Percentiles rank a stretch among this genome's conserved stretches.
Conservation (phyloP, 2,797 vertebrate genomes). For the Taenioides sp. region DNA sequence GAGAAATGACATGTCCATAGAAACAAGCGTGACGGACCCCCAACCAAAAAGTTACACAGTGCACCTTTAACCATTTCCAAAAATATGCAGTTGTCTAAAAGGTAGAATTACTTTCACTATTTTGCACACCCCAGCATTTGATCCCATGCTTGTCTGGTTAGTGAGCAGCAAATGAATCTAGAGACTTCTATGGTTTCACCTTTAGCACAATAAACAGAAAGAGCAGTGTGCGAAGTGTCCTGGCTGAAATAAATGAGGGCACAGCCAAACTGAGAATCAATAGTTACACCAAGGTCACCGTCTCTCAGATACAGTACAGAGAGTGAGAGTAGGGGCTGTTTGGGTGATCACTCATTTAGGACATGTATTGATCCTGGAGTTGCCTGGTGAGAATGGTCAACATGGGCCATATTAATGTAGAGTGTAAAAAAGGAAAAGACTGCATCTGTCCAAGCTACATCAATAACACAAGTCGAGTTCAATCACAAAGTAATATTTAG, state of each 20-base stretch:
- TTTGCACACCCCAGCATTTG: background rate
- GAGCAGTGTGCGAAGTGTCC: conserved; percentile 14
- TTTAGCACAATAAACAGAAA: conserved; percentile 32
- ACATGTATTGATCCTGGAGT: conserved; percentile 32
- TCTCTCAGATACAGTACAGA: conserved; percentile 27
- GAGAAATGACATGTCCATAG: too few relatives aligned
- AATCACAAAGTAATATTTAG: background rate
- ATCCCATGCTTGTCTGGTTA: background rate
- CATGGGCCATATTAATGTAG: conserved; percentile 8
- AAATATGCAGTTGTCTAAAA: background rate
- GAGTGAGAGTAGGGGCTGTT: conserved; percentile 8
- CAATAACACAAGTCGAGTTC: background rate
- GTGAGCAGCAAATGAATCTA: background rate
- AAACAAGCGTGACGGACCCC: too few relatives aligned
- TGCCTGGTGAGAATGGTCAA: conserved; percentile 23
- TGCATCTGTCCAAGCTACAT: background rate
- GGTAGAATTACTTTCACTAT: background rate
- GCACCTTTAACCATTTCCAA: too few relatives aligned
- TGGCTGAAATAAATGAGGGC: conserved; percentile 29
- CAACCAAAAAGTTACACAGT: too few relatives aligned
- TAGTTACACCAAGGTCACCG: conserved; percentile 51
- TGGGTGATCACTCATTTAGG: conserved; percentile 32
- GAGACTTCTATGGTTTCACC: conserved; percentile 5
- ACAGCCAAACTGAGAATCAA: conserved; percentile 45
- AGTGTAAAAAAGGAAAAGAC: background rate